Evolutionary conservation across 2,888 invertebrate species (phyloP), one percentile per base, ranked within the genome.

Genomic region (Troilus luridus): DNA sequence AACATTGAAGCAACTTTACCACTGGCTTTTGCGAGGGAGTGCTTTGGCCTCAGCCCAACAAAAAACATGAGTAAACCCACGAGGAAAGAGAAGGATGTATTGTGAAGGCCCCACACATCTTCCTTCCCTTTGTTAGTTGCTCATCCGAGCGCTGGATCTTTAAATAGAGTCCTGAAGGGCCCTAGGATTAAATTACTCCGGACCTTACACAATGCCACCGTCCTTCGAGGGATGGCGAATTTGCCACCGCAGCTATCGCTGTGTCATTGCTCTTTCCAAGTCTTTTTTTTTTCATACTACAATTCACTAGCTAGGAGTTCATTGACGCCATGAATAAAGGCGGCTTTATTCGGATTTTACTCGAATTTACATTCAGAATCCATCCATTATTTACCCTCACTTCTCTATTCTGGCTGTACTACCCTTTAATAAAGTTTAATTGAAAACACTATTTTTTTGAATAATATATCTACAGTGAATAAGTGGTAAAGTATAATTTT

Each of bases 1-100:
- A 77, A 77, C 72, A 77, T 41, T 77, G 72, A 77, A 41, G 27
- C 41, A 77, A 77, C 72, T 77, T 77, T 27, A 77, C 27, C 27
- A 77, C 27, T 77, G 8, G 72, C 72, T 77, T 77, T 77, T 41
- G 27, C 19, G 27, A 11, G 67, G 41, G 72, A 41, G 27, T 17
- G 72, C 72, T 41, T 41, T 77, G 72, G 17, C 72, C 41, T 17
- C 17, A 21, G 7, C 27, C 72, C 72, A 77, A 77, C 72, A 77
- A 77, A 77, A 77, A 77, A 77, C 72, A 77, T 17, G 72, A 77
- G 27, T 41, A 77, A 27, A 77, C 41, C 10, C 7, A 27, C 5
- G 2, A 19, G 19, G 67, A 12, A 14, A 24, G 24, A 41, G 17
- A 19, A 77, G 72, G 27, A 41, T 41, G 72, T 77, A 77, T 77